Evolutionary conservation across 2,888 invertebrate genomes (phyloP), one percentile per base, ranked within the genome.

Genomic region (Netelia melanura): DNA sequence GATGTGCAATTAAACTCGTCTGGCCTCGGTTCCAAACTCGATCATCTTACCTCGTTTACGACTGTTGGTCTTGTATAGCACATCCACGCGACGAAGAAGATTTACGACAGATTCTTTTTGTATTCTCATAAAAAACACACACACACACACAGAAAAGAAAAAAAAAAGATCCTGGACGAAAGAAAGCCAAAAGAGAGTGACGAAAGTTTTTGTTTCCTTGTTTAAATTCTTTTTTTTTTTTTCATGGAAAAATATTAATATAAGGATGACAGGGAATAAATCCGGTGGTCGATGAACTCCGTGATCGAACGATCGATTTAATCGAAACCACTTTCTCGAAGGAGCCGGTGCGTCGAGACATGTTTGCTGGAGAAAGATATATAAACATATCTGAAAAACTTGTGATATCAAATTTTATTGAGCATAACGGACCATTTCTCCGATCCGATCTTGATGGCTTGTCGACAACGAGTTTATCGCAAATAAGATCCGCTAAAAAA

Each of bases 1-100:
- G 21, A 48, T 38, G 62, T 62, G 65, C 52, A 67, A 76, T 81
- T 76, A 72, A 85, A 61, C 62, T 21, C 70, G 67, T 58, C 54
- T 11, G 72, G 30, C 17, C 38, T 52, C 14, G n/a, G 11, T 14
- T 72, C 72, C n/a, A 71, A 72, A 80, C 25, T 17, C 62, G n/a
- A 64, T 44, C 56, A 61, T 68, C 76, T 65, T 77, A 54, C 43
- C 25, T 58, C n/a, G 23, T 9, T 62, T 62, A 61, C 48, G 48
- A 61, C 68, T 48, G 21, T 61, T 58, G 44, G 61, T n/a, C n/a
- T 67, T 9, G 48, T 64, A 38, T 30, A 21, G 9, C 38, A 56
- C 48, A 48, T 52, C 52, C 21, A 74, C 14, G 21, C 14, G 17
- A 25, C 21, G 5, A 11, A 17, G 10, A 58, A 58, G 10, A 58